phyloP scores from a whole-genome alignment of 2,888 invertebrate species.

The Malachius bipustulatus region DNA sequence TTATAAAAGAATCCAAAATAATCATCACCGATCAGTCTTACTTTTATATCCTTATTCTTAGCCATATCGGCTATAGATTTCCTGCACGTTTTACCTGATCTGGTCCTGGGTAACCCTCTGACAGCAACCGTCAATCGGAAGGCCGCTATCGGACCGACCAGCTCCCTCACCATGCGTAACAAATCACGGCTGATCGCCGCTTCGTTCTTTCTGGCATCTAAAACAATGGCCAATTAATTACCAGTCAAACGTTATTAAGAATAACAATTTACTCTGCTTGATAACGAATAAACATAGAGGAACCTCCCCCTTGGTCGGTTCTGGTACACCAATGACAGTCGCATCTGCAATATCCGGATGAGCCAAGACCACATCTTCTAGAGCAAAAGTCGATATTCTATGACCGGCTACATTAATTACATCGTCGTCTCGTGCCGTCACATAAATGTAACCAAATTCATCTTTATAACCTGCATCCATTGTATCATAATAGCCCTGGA shows the following conservation, averaged over 20 bases:
- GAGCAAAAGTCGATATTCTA: constrained; percentile 73
- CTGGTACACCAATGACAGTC: constrained; percentile 83
- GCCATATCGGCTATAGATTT: constrained; percentile 80
- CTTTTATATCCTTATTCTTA: constrained; percentile 62
- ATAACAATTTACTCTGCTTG: constrained; percentile 46
- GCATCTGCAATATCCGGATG: constrained; percentile 79
- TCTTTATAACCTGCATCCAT: constrained; percentile 90
- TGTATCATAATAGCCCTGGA: constrained; percentile 81
- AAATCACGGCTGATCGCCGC: constrained; percentile 44
- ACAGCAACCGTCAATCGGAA: constrained; percentile 73
- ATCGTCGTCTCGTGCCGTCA: constrained; percentile 86
- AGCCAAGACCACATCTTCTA: constrained; percentile 83
- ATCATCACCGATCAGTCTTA: constrained; percentile 40
- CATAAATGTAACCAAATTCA: constrained; percentile 72
- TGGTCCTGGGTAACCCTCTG: constrained; percentile 70
- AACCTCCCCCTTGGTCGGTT: constrained; percentile 79
- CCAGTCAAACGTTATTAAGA: too few relatives aligned
- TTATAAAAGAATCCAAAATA: not conserved
- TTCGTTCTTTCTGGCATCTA: constrained; percentile 42
- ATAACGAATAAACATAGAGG: constrained; percentile 80
- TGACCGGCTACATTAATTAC: constrained; percentile 94
- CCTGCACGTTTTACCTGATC: constrained; percentile 70
- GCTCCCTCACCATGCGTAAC: constrained; percentile 45
- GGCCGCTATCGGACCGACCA: constrained; percentile 80
- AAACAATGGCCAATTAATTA: constrained; percentile 30